Evolutionary conservation across 1,140 invertebrate species (phyloP), one percentile per base, ranked within the genome.

Genomic region (Drosophila tristis): DNA sequence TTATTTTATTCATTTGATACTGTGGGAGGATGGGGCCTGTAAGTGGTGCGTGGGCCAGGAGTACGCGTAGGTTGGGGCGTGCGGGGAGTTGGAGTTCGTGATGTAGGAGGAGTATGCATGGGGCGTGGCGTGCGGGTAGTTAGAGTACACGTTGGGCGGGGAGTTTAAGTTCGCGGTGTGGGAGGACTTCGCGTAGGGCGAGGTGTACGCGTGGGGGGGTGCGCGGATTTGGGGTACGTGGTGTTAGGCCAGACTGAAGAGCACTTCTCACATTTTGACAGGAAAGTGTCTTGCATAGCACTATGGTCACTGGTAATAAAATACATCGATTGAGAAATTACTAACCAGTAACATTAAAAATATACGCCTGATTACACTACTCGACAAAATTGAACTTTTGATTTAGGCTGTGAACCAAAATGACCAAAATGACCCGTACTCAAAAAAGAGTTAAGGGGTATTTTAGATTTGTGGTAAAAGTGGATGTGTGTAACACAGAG

Each of bases 191-290:
- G 63, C 0, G 23, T n/a, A 2, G 51, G 47, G 0, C 54, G 44
- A 4, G 7, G 29, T 2, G 26, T 13, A 4, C 8, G 44, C 13
- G 48, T 44, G 23, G 31, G 15, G 16, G 3, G 63, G 35, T n/a
- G 13, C 23, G 11, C 16, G 20, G 15, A 13, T 45, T 49, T 9
- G 54, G 53, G 20, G 20, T 20, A 5, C 15, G n/a, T 1, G 6
- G 15, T 2, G 42, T 23, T 20, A 43, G 42, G 23, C 39, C 2
- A 11, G n/a, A 29, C 29, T 23, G 2, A 15, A 76, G 20, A 4
- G 7, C n/a, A 2, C 39, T 60, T 16, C 23, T 31, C 16, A 86
- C 54, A 56, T 80, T 70, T 0, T 4, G 25, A 25, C 82, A 86
- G 42, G n/a, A 61, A 5, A 87, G 4, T 5, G n/a, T 2, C 4